Conservation (phyloP, 2,888 invertebrate genomes). For the Xylota segnis region DNA sequence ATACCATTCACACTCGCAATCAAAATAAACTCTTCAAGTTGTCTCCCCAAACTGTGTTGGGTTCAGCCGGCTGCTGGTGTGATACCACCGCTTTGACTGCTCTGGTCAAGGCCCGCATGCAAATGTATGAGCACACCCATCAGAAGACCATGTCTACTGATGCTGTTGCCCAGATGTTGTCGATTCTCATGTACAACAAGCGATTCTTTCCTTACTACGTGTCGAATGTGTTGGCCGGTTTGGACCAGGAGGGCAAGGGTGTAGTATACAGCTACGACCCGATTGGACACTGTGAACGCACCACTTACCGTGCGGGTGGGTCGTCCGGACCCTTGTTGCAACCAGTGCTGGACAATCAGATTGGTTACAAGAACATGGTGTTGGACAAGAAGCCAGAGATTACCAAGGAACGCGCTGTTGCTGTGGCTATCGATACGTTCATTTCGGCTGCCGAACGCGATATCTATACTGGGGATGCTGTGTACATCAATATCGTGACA, state of each 20-base stretch:
- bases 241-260: slow-evolving; percentile 97
- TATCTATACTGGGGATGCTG: slow-evolving; percentile 97
- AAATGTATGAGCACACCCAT: slow-evolving; percentile 98
- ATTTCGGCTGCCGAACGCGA: slow-evolving; percentile 99
- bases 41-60: slow-evolving; percentile 94
- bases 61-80: slow-evolving; percentile 98
- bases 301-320: slow-evolving; percentile 94
- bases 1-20: slow-evolving; percentile 94
- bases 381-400: slow-evolving; percentile 86
- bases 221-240: slow-evolving; percentile 96
- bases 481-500: slow-evolving; percentile 94
- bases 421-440: slow-evolving; percentile 97
- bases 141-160: slow-evolving; percentile 96
- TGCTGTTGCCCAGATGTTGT: slow-evolving; percentile 97
- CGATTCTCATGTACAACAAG: slow-evolving; percentile 97
- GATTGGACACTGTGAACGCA: slow-evolving; percentile 96
- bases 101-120: slow-evolving; percentile 93
- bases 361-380: slow-evolving; percentile 94
- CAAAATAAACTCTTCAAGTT: slow-evolving; percentile 94
- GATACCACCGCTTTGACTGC: slow-evolving; percentile 96
- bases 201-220: slow-evolving; percentile 99
- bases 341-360: slow-evolving; percentile 98
- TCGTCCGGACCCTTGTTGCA: slow-evolving; percentile 95
- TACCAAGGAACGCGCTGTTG: slow-evolving; percentile 92
- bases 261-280: slow-evolving; percentile 99